These are phyloP conservation scores for Sarcophaga variegata DNA, from an alignment of 2,888 invertebrate species.

Conservation along the genomic window DNA sequence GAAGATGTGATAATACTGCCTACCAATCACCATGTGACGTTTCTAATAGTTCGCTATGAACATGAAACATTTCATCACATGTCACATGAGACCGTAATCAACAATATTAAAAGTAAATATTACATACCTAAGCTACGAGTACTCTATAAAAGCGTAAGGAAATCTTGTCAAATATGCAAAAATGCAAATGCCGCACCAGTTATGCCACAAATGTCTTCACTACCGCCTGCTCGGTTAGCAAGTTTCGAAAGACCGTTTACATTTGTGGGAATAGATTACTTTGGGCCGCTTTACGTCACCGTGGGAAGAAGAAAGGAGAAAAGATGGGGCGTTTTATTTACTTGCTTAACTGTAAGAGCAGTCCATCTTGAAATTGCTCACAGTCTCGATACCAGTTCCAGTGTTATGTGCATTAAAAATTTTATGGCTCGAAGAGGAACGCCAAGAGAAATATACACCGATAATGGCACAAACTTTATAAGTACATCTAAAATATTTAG, in stretches of 20 bases:
- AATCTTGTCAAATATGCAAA: conserved; percentile 65
- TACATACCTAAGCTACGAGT: too few species aligned
- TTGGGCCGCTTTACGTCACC: conserved; percentile 65
- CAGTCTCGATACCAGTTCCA: conserved; percentile 59
- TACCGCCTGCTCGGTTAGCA: conserved; percentile 63
- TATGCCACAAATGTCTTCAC: conserved; percentile 64
- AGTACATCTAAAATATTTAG: conserved; percentile 33
- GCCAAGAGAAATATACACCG: conserved; percentile 38
- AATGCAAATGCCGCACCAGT: conserved; percentile 55
- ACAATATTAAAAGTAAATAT: too few species aligned
- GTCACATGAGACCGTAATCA: too few species aligned
- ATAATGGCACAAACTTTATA: conserved; percentile 51
- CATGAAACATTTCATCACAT: too few species aligned
- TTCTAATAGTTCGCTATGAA: conserved; percentile 29
- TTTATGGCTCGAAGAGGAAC: conserved; percentile 41
- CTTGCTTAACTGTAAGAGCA: conserved; percentile 69
- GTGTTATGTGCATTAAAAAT: conserved; percentile 55
- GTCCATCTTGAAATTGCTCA: conserved; percentile 66
- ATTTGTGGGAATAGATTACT: conserved; percentile 68
- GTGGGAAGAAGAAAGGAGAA: conserved; percentile 66
- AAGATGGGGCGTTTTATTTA: conserved; percentile 69
- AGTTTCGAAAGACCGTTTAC: conserved; percentile 67
- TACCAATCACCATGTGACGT: conserved; percentile 48
- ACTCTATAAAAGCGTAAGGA: conserved; percentile 59
- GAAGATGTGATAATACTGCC: conserved; percentile 52